phyloP scores from a whole-genome alignment of 2,113 vertebrate species.

The Chunga burmeisteri region DNA sequence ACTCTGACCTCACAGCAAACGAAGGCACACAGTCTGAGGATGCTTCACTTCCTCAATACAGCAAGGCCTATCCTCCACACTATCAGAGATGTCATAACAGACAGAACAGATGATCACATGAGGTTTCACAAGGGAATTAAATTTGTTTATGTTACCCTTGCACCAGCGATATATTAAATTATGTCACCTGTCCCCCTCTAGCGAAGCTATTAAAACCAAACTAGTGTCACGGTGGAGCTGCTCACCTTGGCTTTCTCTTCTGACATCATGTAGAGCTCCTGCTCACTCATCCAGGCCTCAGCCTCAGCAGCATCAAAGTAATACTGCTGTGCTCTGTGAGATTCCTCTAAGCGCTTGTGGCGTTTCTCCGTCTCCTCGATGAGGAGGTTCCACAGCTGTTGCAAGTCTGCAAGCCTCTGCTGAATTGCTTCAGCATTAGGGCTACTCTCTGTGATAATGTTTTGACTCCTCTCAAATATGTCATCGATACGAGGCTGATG shows the following conservation, averaged over 20 bases:
- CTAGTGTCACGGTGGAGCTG: not conserved
- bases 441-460: conserved; percentile 81
- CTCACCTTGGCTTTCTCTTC: conserved; percentile 98
- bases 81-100: not conserved
- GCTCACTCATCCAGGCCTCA: conserved; percentile 98
- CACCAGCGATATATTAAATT: not conserved
- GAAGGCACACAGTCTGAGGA: not conserved
- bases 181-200: not conserved
- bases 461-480: conserved; percentile 89
- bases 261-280: conserved; percentile 99
- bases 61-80: not conserved
- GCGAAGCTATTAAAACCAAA: not conserved
- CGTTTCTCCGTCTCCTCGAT: conserved; percentile 86
- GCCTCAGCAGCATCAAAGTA: conserved; percentile 95
- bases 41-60: not conserved
- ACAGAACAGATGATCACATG: not conserved
- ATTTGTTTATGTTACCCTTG: not conserved
- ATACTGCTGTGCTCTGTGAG: conserved; percentile 93
- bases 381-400: conserved; percentile 85
- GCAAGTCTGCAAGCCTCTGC: conserved; percentile 83
- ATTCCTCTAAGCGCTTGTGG: conserved; percentile 87
- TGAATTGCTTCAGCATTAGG: conserved; percentile 80
- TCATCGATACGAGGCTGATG: conserved; percentile 93
- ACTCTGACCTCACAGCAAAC: not conserved
- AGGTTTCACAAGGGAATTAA: not conserved